Evolutionary conservation across 1,140 invertebrate genomes (phyloP).

Genomic region (Drosophila auraria): DNA sequence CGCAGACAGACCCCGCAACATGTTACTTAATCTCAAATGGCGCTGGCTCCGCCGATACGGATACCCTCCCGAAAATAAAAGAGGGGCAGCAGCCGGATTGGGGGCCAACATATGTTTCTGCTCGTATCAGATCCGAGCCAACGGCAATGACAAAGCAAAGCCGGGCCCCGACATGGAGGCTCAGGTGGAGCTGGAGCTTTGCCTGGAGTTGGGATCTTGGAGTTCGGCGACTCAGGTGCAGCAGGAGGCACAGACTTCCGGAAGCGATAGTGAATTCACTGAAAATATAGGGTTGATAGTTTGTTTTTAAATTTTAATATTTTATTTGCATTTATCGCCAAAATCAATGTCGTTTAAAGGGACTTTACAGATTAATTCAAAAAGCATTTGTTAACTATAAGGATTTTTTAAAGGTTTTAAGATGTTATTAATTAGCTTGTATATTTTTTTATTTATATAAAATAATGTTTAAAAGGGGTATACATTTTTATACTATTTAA

Average conservation of each 20-base stretch:
- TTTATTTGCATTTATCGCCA: too few relatives aligned
- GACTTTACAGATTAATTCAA: too few relatives aligned
- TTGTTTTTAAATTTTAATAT: not conserved
- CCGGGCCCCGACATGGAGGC: constrained; percentile 21
- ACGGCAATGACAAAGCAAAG: constrained; percentile 77
- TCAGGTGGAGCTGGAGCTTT: constrained; percentile 16
- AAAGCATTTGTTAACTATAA: too few relatives aligned
- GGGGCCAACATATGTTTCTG: constrained; percentile 77
- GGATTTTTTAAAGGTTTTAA: too few relatives aligned
- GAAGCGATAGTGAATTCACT: constrained; percentile 28
- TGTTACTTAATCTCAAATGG: constrained; percentile 81
- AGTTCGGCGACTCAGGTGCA: constrained; percentile 37
- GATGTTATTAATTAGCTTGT: too few relatives aligned
- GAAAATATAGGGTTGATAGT: not conserved
- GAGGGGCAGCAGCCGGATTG: constrained; percentile 56
- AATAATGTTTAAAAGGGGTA: too few relatives aligned
- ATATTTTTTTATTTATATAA: too few relatives aligned
- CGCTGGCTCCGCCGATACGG: constrained; percentile 61
- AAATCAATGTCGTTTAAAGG: too few relatives aligned
- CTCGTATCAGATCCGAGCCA: constrained; percentile 74
- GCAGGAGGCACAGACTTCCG: constrained; percentile 44
- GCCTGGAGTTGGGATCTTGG: constrained; percentile 15
- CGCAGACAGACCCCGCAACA: constrained; percentile 37
- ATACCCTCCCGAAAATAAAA: constrained; percentile 45
- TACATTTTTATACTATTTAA: too few relatives aligned